Base-by-base conservation (phyloP, 2,888 invertebrate genomes). In the Lasioglossum malachurum region DNA sequence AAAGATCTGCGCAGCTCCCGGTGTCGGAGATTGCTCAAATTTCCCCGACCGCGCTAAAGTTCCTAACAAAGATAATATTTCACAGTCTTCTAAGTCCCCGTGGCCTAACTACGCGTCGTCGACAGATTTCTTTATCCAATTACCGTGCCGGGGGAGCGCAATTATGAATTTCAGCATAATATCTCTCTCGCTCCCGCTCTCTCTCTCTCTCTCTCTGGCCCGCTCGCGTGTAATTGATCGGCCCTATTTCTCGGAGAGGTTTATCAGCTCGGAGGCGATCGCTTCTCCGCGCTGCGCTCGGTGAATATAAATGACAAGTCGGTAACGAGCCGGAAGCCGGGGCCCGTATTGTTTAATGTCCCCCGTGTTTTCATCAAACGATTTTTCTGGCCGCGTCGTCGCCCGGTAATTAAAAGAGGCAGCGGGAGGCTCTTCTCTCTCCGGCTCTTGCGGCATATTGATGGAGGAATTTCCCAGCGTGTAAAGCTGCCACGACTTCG, bases 331-430 rank as follows among this genome's bases (percentile, higher is more conserved):
- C 75, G 80, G 84, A 83, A 88, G 82, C 78, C 27, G 5, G 41
- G 35, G 75, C 74, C 72, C 57, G 78, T 85, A 83, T 75, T 82
- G 83, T 83, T 85, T 80, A 86, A 76, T 78, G 78, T 76, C 78
- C 75, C n/a, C 46, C 69, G 88, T 75, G 84, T 88, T 88, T 83
- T 84, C 83, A 86, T 83, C 77, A 71, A 53, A 44, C 67, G 60
- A 78, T 79, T 88, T 82, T 81, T 84, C 64, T 69, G 41, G 46
- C 19, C 46, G 27, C 7, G 41, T 75, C 44, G 72, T 71, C 69
- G 73, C 84, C 23, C 19, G 82, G 75, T 87, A 91, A 91, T 91
- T 91, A 90, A 77, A 85, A 84, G 78, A 86, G 87, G 87, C 86
- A 87, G 78, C 35, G 77, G 82, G 80, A 46, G 82, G 80, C 53